phyloP scores from a whole-genome alignment of 2,888 invertebrate genomes.

The Meteorus cinctellus region DNA sequence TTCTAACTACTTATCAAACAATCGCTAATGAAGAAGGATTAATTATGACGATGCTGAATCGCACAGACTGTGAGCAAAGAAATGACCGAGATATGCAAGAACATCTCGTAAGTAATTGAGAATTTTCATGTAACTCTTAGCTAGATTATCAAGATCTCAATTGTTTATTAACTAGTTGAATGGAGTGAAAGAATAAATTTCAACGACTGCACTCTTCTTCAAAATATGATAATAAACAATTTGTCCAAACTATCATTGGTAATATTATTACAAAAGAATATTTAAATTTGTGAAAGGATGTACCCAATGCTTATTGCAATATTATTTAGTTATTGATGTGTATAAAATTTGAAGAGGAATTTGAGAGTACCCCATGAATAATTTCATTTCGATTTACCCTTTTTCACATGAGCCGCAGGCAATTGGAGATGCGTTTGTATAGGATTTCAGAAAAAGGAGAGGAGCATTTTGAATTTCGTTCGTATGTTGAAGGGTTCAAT shows the following conservation, averaged over 20 bases:
- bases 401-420: constrained; percentile 56
- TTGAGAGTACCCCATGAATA: constrained; percentile 59
- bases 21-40: neutral
- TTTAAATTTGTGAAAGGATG: no score
- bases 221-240: no score
- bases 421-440: constrained; percentile 45
- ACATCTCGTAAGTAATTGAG: no score
- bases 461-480: constrained; percentile 33
- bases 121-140: no score
- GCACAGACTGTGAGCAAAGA: neutral
- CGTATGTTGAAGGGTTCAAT: constrained; percentile 41
- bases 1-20: neutral
- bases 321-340: constrained; percentile 32
- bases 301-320: neutral
- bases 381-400: constrained; percentile 67
- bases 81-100: neutral
- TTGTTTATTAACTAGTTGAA: no score
- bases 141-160: no score
- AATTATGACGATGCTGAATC: neutral
- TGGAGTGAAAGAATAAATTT: no score
- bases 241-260: no score
- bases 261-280: no score
- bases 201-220: no score
- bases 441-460: constrained; percentile 45
- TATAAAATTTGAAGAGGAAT: constrained; percentile 21